Evolutionary conservation across 2,113 vertebrate genomes (phyloP).

Genomic region (Brachyhypopomus occidentalis): DNA sequence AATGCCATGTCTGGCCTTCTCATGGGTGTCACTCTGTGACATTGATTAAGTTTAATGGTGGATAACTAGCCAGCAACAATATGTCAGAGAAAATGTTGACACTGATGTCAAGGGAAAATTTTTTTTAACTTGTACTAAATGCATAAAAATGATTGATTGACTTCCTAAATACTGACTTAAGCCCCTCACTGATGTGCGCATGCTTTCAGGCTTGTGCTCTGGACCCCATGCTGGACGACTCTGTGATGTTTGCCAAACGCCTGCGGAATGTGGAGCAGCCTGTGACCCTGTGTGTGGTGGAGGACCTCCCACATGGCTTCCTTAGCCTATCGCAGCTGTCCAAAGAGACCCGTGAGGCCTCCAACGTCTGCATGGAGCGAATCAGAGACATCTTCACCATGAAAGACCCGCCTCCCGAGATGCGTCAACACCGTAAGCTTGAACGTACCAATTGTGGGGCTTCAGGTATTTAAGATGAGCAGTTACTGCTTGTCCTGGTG

Average conservation of each 20-base stretch:
- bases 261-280: constrained; percentile 76
- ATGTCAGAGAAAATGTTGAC: no score
- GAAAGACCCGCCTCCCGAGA: constrained; percentile 65
- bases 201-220: constrained; percentile 82
- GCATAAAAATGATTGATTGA: neutral
- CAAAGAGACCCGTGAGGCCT: constrained; percentile 81
- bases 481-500: constrained; percentile 42
- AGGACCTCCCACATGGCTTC: constrained; percentile 90
- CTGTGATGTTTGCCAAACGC: constrained; percentile 88
- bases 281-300: constrained; percentile 83
- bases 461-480: constrained; percentile 52
- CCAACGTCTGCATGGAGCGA: constrained; percentile 77
- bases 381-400: constrained; percentile 77
- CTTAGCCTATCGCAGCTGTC: constrained; percentile 86
- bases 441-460: constrained; percentile 67
- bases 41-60: no score
- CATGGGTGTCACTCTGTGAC: no score
- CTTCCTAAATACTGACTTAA: neutral
- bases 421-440: constrained; percentile 77
- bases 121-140: no score
- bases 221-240: constrained; percentile 92
- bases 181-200: neutral
- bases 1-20: no score
- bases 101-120: no score
- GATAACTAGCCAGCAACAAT: no score